Evolutionary conservation across 2,888 invertebrate genomes (phyloP).

Genomic region (Crioceris asparagi): DNA sequence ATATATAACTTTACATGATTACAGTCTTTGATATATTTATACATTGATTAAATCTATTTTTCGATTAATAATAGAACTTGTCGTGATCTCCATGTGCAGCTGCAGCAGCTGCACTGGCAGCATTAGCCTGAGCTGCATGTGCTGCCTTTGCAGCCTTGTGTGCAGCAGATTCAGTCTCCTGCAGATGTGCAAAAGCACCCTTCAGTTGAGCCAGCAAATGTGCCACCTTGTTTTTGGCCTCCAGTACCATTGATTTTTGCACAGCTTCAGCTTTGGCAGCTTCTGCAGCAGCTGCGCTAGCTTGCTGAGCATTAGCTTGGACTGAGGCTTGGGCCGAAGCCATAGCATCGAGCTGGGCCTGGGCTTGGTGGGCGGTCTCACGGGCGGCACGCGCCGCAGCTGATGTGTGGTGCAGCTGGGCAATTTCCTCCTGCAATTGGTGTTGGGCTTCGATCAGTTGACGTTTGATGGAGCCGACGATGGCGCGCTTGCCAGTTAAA

Average conservation of each 20-base stretch:
- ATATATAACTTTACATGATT: no score
- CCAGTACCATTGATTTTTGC: conserved; percentile 24
- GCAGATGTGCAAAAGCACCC: conserved; percentile 55
- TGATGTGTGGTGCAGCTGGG: conserved; percentile 58
- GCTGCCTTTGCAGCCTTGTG: conserved; percentile 53
- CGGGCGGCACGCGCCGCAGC: conserved; percentile 54
- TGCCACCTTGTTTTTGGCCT: conserved; percentile 53
- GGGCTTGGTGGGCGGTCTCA: conserved; percentile 57
- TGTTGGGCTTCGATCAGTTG: conserved; percentile 56
- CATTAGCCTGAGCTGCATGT: conserved; percentile 57
- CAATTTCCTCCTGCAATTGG: conserved; percentile 52
- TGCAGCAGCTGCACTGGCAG: conserved; percentile 31
- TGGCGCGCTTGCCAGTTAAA: conserved; percentile 47
- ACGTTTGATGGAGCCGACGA: conserved; percentile 45
- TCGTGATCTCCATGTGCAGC: no score
- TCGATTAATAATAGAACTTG: no score
- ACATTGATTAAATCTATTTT: no score
- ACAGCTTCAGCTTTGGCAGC: conserved; percentile 14
- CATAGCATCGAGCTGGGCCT: conserved; percentile 51
- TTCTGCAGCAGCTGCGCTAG: conserved; percentile 14
- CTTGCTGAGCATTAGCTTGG: conserved; percentile 16
- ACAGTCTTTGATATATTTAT: no score
- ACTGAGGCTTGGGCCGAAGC: conserved; percentile 50
- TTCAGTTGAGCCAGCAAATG: conserved; percentile 55
- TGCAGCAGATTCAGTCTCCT: conserved; percentile 57